Evolutionary conservation across 2,797 vertebrate species (phyloP), one percentile per base, ranked within the genome.

Genomic region (Helarctos malayanus): DNA sequence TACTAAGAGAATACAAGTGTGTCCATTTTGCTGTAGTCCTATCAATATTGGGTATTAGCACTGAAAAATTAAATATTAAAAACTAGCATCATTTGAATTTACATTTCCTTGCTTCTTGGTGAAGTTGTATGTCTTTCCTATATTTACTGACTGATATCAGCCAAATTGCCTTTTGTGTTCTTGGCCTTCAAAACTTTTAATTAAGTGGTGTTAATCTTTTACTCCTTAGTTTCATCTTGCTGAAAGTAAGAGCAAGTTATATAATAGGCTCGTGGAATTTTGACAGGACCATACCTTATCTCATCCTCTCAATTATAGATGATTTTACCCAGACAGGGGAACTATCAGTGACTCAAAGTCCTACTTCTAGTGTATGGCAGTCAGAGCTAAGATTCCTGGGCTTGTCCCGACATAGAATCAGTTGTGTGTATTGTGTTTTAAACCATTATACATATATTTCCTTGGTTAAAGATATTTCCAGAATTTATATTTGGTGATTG

Each of bases 401-500:
- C n/a, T 78, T 47, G 25, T 63, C 32, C 38, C 32, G 38, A 4
- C 88, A 18, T 6, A 35, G 73, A 38, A 32, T 32, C 16, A 23
- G 0, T 79, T 47, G 13, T 87, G 23, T 75, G 6, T 32, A 4
- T 45, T 73, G 5, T 83, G 76, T 68, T 41, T 76, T 63, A 71
- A 83, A 83, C 52, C 16, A 69, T 61, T 35, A n/a, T 29, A 32
- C 0, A 6, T 45, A 25, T 71, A 79, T 59, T 96, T 68, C n/a
- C 57, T 69, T 84, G 38, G 29, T 96, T 80, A 83, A 92, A 89
- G 23, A 25, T 80, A 80, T 45, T 94, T 96, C 45, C 5, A 56
- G 85, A 41, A 94, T 79, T 92, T 80, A 54, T 80, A 93, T 54
- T 57, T 91, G 75, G 54, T 88, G 35, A 41, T 84, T 79, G 78